phyloP scores from a whole-genome alignment of 2,113 vertebrate species.

The Nanorana parkeri region DNA sequence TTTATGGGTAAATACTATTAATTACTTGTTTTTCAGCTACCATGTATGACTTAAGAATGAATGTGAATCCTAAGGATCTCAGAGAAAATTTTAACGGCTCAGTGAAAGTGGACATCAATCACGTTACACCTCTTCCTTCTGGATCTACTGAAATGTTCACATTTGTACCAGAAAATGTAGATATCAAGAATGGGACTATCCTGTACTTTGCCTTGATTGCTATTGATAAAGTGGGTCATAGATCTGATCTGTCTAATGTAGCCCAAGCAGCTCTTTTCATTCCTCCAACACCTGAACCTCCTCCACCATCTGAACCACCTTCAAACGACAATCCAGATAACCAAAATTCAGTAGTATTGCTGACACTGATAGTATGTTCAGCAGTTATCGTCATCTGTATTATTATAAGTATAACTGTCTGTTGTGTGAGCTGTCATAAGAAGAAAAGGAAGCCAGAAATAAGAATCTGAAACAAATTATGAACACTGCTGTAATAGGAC shows the following conservation, averaged over 20 bases:
- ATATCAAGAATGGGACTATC: slow-evolving; percentile 57
- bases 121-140: slow-evolving; percentile 60
- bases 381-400: slow-evolving; percentile 19
- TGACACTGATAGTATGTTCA: slow-evolving; percentile 22
- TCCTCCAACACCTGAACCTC: neutral
- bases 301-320: neutral
- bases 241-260: slow-evolving; percentile 70
- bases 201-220: slow-evolving; percentile 68
- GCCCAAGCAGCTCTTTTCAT: too few relatives aligned
- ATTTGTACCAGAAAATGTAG: slow-evolving; percentile 62
- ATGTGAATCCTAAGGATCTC: slow-evolving; percentile 60
- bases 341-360: neutral
- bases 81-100: slow-evolving; percentile 62
- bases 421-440: slow-evolving; percentile 1
- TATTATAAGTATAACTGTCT: slow-evolving; percentile 41
- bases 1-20: too few relatives aligned
- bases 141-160: slow-evolving; percentile 66
- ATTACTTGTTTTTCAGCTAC: slow-evolving; percentile 63
- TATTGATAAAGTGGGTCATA: slow-evolving; percentile 53
- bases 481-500: too few relatives aligned
- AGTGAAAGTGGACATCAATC: slow-evolving; percentile 61
- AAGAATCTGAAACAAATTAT: neutral
- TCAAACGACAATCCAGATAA: neutral
- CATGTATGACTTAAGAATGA: slow-evolving; percentile 70
- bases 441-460: slow-evolving; percentile 15